phyloP scores from a whole-genome alignment of 2,113 vertebrate genomes.

The Glaucidium brasilianum region DNA sequence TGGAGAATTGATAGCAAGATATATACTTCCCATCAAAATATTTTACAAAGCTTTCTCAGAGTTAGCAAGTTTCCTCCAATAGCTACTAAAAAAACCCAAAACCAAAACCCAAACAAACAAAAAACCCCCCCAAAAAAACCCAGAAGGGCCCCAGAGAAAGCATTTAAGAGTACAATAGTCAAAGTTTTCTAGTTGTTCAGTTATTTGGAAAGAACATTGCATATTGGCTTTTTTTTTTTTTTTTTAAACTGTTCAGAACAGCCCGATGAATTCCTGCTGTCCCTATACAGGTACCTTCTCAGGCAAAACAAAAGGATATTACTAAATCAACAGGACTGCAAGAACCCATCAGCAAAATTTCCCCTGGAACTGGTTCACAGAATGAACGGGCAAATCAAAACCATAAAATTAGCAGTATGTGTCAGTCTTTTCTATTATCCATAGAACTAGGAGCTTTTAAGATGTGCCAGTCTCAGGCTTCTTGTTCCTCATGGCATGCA shows the following conservation, averaged over 20 bases:
- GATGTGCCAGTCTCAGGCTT: conserved; percentile 6
- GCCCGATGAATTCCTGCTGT: neutral
- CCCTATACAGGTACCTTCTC: neutral
- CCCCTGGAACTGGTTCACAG: conserved; percentile 22
- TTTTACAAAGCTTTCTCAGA: neutral
- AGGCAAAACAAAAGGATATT: conserved; percentile 34
- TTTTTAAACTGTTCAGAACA: neutral
- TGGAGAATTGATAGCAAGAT: neutral
- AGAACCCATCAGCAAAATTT: conserved; percentile 45
- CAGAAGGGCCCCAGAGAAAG: neutral
- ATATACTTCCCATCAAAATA: neutral
- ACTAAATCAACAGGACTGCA: conserved; percentile 35
- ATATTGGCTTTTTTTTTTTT: neutral
- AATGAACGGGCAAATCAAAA: conserved; percentile 61
- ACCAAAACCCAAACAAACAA: too few relatives aligned
- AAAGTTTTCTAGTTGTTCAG: neutral
- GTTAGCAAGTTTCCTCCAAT: neutral
- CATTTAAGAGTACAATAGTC: neutral
- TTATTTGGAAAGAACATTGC: neutral
- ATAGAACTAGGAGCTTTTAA: conserved; percentile 9
- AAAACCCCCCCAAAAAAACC: too few relatives aligned
- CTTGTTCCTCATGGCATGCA: neutral
- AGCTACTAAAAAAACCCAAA: neutral
- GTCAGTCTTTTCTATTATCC: conserved; percentile 4
- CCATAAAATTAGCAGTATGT: conserved; percentile 7